Conservation (phyloP, 2,888 invertebrate genomes). For the Byasa hedistus region DNA sequence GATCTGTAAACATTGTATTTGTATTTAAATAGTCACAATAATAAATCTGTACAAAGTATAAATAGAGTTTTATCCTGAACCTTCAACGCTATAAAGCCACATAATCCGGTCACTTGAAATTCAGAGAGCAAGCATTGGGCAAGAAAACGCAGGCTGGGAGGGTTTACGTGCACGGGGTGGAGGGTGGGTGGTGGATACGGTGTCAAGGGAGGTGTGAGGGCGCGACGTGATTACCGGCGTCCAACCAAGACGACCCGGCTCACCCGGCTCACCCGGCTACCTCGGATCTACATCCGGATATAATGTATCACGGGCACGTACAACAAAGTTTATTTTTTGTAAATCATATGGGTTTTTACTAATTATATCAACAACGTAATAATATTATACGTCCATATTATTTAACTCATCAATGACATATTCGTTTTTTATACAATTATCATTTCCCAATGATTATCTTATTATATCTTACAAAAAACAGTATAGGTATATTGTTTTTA, state of each 20-base stretch:
- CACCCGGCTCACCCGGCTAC: conserved; percentile 43
- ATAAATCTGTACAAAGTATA: conserved; percentile 3
- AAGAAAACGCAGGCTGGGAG: conserved; percentile 41
- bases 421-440: too few species aligned
- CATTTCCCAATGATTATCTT: too few species aligned
- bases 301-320: conserved; percentile 32
- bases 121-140: conserved; percentile 51
- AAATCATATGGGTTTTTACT: conserved; percentile 2
- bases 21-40: not conserved
- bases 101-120: conserved; percentile 61
- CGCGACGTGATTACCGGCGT: conserved; percentile 65
- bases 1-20: not conserved
- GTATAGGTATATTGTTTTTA: too few species aligned
- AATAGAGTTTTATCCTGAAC: conserved; percentile 23
- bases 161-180: conserved; percentile 31
- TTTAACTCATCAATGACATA: too few species aligned
- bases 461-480: too few species aligned
- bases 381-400: conserved; percentile 19
- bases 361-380: conserved; percentile 6
- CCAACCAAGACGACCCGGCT: conserved; percentile 62
- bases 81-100: conserved; percentile 36
- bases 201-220: conserved; percentile 60
- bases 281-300: conserved; percentile 23
- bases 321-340: conserved; percentile 29
- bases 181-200: conserved; percentile 36